Conservation (phyloP, 2,113 vertebrate species). For the Amblyopsis rosae region DNA sequence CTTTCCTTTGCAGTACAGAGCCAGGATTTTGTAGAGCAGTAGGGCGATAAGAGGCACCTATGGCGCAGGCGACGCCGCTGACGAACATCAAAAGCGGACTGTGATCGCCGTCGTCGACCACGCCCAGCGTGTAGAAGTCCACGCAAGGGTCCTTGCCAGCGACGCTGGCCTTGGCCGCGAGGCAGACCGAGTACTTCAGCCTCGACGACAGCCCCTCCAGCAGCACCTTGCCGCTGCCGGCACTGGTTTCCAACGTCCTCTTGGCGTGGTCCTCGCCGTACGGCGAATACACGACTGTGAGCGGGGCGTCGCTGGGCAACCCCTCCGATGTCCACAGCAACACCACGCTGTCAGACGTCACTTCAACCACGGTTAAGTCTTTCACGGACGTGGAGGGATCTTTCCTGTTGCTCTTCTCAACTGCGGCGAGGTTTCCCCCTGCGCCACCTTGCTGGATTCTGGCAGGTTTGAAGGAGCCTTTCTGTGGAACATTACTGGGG, state of each 20-base stretch:
- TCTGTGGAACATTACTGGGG: conserved; percentile 57
- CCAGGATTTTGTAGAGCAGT: conserved; percentile 89
- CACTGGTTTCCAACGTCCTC: conserved; percentile 78
- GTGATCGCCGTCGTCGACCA: conserved; percentile 56
- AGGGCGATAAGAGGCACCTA: conserved; percentile 84
- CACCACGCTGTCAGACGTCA: conserved; percentile 84
- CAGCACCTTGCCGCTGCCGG: conserved; percentile 82
- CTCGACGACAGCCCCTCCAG: conserved; percentile 84
- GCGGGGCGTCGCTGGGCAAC: conserved; percentile 56
- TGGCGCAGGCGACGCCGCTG: conserved; percentile 79
- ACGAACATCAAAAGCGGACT: conserved; percentile 74
- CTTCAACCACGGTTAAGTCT: conserved; percentile 82
- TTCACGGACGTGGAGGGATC: conserved; percentile 69
- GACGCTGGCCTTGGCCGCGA: conserved; percentile 79
- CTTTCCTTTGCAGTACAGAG: conserved; percentile 75
- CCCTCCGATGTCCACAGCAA: conserved; percentile 83
- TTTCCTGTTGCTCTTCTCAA: conserved; percentile 68
- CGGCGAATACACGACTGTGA: conserved; percentile 88
- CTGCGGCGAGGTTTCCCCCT: conserved; percentile 64
- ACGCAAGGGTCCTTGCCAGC: conserved; percentile 87
- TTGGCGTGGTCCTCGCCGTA: conserved; percentile 85
- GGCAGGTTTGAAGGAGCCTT: conserved; percentile 56
- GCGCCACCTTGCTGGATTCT: conserved; percentile 57
- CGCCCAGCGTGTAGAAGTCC: conserved; percentile 83
- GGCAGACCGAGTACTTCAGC: conserved; percentile 87